Conservation (phyloP, 2,113 vertebrate species). For the Anguilla japonica region DNA sequence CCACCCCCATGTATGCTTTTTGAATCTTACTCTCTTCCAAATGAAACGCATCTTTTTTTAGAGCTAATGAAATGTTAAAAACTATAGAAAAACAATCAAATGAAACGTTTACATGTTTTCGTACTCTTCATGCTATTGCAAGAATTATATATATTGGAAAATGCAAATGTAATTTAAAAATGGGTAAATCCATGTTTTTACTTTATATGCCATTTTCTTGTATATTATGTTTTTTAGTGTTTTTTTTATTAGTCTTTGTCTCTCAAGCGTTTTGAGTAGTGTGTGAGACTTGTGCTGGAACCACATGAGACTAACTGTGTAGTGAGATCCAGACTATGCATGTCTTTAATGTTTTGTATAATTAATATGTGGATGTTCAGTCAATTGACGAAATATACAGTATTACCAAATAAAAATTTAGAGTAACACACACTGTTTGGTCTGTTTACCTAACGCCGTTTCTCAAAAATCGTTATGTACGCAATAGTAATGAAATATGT, state of each 20-base stretch:
- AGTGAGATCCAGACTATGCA: constrained; percentile 64
- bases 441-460: constrained; percentile 7
- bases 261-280: constrained; percentile 56
- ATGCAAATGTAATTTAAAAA: constrained; percentile 70
- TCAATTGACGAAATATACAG: constrained; percentile 73
- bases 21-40: neutral
- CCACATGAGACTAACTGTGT: constrained; percentile 62
- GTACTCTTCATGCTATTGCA: constrained; percentile 59
- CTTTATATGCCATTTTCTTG: constrained; percentile 41
- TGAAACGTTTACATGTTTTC: constrained; percentile 59
- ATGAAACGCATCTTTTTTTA: neutral
- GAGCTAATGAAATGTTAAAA: constrained; percentile 5
- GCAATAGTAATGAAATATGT: too few species aligned
- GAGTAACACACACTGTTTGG: constrained; percentile 21
- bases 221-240: constrained; percentile 35
- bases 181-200: constrained; percentile 52
- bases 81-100: constrained; percentile 32
- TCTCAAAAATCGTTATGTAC: neutral
- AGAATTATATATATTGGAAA: constrained; percentile 57
- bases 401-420: constrained; percentile 72
- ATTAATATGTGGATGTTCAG: constrained; percentile 65
- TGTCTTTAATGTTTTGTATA: constrained; percentile 72
- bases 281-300: constrained; percentile 73
- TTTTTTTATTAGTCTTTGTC: constrained; percentile 49
- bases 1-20: neutral